A percentile compares a stretch with the other conserved stretches of the same genome.
Conservation (phyloP, 2,888 invertebrate genomes). For the Cinara cedri region DNA sequence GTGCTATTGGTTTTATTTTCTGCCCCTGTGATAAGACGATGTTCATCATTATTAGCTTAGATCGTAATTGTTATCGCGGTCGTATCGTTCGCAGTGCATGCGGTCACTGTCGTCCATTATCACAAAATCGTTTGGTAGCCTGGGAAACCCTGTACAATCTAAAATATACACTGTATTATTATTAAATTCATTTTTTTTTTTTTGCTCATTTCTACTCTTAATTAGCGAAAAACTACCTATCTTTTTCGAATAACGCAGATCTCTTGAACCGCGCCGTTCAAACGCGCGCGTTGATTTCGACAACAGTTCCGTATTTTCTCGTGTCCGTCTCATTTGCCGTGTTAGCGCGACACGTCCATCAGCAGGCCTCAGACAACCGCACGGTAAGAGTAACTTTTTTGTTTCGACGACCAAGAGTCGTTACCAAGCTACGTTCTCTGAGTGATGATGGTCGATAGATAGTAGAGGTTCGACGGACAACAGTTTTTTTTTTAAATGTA, state of each 20-base stretch:
- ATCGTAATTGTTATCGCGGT: not conserved
- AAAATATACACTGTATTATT: constrained; percentile 1
- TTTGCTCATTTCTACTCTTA: constrained; percentile 1
- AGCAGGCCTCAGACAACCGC: not conserved
- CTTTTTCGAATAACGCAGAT: no score
- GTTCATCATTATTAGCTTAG: no score
- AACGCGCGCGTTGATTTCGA: not conserved
- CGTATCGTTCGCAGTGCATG: not conserved
- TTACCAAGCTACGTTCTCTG: no score
- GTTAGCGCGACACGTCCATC: not conserved
- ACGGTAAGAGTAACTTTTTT: not conserved
- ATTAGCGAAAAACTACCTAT: not conserved
- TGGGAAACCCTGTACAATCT: constrained; percentile 31
- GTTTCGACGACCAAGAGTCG: not conserved
- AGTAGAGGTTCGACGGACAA: not conserved
- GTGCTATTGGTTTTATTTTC: no score
- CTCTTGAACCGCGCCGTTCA: not conserved
- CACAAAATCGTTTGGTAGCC: not conserved
- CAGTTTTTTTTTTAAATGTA: not conserved
- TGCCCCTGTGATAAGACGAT: no score
- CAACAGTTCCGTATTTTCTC: not conserved
- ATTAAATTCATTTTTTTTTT: not conserved
- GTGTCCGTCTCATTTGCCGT: not conserved
- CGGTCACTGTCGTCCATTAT: not conserved
- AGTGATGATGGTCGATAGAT: no score